Evolutionary conservation across 1,140 invertebrate genomes (phyloP), one percentile per base, ranked within the genome.

Genomic region (Drosophila insularis): DNA sequence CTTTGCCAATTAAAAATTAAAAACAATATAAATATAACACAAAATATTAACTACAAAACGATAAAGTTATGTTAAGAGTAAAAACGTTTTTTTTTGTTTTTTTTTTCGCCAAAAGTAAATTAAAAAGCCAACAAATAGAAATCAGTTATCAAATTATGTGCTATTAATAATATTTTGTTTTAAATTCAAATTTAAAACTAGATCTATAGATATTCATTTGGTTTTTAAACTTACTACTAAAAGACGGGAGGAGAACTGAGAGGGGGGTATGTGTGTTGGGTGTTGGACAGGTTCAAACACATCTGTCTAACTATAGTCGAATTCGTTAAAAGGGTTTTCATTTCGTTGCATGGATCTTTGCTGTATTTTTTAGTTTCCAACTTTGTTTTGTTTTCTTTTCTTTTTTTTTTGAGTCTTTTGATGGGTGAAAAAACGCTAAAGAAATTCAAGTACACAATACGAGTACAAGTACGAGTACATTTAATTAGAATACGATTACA

Each of bases 371-470:
- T 2, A 3, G 31, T 32, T 35, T 56, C 19, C 10, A 27, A 27
- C 17, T 43, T 68, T 61, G 39, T 31, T 70, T 46, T n/a, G n/a
- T 53, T 72, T 31, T 73, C 32, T 35, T 8, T 35, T 32, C 17
- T 56, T 14, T 60, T 14, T 60, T 69, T 37, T 70, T 13, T 17
- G 27, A 27, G 23, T 56, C 21, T 74, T 73, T 68, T 56, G 46
- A 63, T 53, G 81, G 75, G 79, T 82, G 68, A 87, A 27, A 64
- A 78, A 86, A 86, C 75, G 40, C 81, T 86, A 86, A 79, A 43
- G 54, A 72, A 81, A 81, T 77, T 53, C 65, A 87, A 86, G 68
- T 81, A 78, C 81, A 75, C 39, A 85, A 81, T 79, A 78, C 78
- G 37, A 58, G 40, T 43, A 58, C 37, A 68, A 54, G 61, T 67